Base-by-base conservation (phyloP, 2,888 invertebrate species). In the Brenthis daphne region DNA sequence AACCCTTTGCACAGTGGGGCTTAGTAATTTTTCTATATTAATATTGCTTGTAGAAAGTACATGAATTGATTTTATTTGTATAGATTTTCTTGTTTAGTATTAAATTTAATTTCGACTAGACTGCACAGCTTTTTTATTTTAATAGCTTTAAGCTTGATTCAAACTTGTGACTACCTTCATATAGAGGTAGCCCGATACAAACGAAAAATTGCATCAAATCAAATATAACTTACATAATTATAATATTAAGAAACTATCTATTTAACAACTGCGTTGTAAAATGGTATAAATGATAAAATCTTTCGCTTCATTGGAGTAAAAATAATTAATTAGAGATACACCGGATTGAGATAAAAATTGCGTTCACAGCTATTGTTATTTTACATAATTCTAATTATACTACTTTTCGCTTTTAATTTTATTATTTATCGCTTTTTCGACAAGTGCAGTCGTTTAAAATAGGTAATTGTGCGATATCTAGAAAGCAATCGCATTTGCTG, bases 381-480 rank as follows among this genome's bases (percentile, higher is more conserved):
- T 63, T 63, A 63, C 13, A 63, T 37, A 53, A 53, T 63, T 53
- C 37, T 63, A 63, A 63, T 63, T 63, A 37, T 13, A 29, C 63
- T 37, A 53, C 51, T 63, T 63, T 54, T 53, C 53, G 37, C 63
- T 3, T 43, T 43, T 43, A 43, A 43, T 43, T 43, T 14, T n/a
- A 60, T 53, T 33, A 65, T 48, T 33, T 55, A 54, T 16, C 54
- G 12, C 8, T 54, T 63, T 51, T 29, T 63, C 37, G 53, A 53
- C 14, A 51, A 14, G 51, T 20, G 33, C 13, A 16, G 14, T n/a
- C 33, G 24, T 50, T 13, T 65, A 47, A 47, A 11, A 20, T 37
- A 11, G 37, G 37, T 48, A 12, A 60, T 50, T 50, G 29, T 60
- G n/a, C 48, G 24, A 58, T 47, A 60, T 60, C 58, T 60, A 60